Evolutionary conservation across 2,888 invertebrate species (phyloP).

Genomic region (Epistrophe eligans): DNA sequence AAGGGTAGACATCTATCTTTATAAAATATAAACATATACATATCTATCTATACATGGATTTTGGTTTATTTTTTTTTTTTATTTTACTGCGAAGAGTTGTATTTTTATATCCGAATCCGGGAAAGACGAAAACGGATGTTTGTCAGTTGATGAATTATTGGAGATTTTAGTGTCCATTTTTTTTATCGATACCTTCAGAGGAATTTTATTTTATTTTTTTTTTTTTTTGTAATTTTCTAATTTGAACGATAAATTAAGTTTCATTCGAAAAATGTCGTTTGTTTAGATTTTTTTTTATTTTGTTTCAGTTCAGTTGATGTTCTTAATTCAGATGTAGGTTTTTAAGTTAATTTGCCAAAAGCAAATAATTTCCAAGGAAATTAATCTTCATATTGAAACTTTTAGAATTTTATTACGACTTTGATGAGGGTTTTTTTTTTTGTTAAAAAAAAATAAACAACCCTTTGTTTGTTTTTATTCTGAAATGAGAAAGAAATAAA

Average conservation of each 20-base stretch:
- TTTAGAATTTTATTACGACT: neutral
- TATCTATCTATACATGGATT: slow-evolving; percentile 1
- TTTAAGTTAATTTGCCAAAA: slow-evolving; percentile 35
- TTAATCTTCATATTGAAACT: slow-evolving; percentile 38
- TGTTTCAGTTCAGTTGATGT: neutral
- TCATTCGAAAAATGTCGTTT: slow-evolving; percentile 36
- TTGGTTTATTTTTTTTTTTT: slow-evolving; percentile 5
- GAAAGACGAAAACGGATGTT: slow-evolving; percentile 68
- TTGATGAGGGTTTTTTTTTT: slow-evolving; percentile 24
- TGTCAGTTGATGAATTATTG: slow-evolving; percentile 74
- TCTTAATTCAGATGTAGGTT: neutral
- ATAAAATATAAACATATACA: slow-evolving; percentile 35
- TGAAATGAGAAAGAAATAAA: slow-evolving; percentile 32
- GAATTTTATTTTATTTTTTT: slow-evolving; percentile 15
- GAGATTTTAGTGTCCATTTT: slow-evolving; percentile 69
- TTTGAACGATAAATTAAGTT: slow-evolving; percentile 42
- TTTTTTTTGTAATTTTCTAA: slow-evolving; percentile 10
- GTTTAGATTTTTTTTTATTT: neutral
- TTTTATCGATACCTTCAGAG: neutral
- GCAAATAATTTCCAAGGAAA: slow-evolving; percentile 46
- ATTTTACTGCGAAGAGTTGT: slow-evolving; percentile 48
- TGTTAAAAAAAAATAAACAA: neutral
- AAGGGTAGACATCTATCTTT: slow-evolving; percentile 6
- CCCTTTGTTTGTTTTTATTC: neutral
- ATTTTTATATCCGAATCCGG: slow-evolving; percentile 66